phyloP scores from a whole-genome alignment of 2,797 vertebrate species.

The Notolabrus celidotus region DNA sequence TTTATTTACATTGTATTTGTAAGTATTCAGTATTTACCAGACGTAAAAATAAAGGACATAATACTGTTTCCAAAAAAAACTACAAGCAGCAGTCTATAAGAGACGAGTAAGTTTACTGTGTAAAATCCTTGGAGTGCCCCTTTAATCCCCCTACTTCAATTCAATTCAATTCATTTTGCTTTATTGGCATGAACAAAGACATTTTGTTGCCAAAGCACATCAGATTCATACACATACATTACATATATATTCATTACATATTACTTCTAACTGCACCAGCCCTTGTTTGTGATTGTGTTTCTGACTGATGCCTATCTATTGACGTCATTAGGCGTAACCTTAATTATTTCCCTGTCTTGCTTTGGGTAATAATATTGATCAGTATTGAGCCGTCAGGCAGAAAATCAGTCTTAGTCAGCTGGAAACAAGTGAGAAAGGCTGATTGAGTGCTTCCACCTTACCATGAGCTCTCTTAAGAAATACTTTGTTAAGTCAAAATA shows the following conservation, averaged over 20 bases:
- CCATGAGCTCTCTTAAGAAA: background rate
- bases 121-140: background rate
- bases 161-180: no score
- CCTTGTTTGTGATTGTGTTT: background rate
- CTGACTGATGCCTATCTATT: conserved; percentile 8
- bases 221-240: no score
- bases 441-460: background rate
- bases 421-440: background rate
- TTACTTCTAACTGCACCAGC: no score
- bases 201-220: no score
- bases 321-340: conserved; percentile 3
- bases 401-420: conserved; percentile 8
- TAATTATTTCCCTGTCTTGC: conserved; percentile 15
- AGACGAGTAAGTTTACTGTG: no score
- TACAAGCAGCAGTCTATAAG: no score
- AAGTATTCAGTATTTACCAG: no score
- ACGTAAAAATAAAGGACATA: no score
- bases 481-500: background rate
- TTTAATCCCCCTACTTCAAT: background rate
- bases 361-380: conserved; percentile 25
- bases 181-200: no score
- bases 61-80: no score
- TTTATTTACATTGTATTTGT: no score
- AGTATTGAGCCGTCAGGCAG: background rate
- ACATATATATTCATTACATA: no score